Conservation (phyloP, 2,797 vertebrate species). For the Gymnocypris eckloni region DNA sequence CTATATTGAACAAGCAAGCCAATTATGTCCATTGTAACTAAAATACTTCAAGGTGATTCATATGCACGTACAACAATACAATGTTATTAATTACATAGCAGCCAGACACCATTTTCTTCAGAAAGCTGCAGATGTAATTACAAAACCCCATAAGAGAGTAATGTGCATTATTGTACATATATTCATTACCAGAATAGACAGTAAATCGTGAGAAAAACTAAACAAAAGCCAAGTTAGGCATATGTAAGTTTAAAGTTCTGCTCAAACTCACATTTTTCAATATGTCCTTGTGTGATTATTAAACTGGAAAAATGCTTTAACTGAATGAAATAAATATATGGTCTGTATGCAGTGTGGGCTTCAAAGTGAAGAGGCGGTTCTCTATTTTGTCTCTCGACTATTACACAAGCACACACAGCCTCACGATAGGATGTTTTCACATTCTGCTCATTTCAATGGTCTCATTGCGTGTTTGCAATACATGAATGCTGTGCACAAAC, state of each 20-base stretch:
- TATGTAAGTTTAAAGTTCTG: not conserved
- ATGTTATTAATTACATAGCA: constrained; percentile 45
- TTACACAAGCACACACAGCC: not conserved
- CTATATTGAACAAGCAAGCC: constrained; percentile 30
- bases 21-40: constrained; percentile 38
- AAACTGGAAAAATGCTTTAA: constrained; percentile 13
- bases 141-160: not conserved
- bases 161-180: not conserved
- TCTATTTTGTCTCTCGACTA: constrained; percentile 9
- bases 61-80: constrained; percentile 35
- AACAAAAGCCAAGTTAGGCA: not conserved
- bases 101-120: not conserved
- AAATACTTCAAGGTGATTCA: constrained; percentile 6
- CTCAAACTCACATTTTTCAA: not conserved
- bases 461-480: not conserved
- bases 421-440: constrained; percentile 1
- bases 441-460: constrained; percentile 8
- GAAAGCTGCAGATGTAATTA: constrained; percentile 34
- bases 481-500: not conserved
- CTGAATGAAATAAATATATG: constrained; percentile 8
- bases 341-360: not conserved
- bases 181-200: not conserved
- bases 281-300: not conserved
- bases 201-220: not conserved
- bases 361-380: not conserved